These are phyloP conservation scores for Vulpes vulpes DNA, from an alignment of 2,113 vertebrate genomes.

Conservation along the genomic window DNA sequence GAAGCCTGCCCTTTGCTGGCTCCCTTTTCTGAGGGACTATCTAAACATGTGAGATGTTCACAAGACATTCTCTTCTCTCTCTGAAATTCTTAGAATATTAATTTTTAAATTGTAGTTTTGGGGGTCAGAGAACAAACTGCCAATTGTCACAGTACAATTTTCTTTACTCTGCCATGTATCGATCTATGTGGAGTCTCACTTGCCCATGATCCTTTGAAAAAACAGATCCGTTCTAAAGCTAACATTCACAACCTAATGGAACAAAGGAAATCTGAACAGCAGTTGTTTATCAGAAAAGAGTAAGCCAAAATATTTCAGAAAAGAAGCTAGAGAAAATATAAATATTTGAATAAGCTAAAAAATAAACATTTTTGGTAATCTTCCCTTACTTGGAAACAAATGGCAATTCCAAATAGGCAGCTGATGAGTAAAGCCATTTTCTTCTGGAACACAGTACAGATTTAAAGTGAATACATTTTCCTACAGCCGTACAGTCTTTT, in stretches of 20 bases:
- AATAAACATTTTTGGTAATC: conserved; percentile 71
- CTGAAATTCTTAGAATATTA: background rate
- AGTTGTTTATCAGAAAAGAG: conserved; percentile 64
- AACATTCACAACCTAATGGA: conserved; percentile 37
- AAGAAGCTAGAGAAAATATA: conserved; percentile 74
- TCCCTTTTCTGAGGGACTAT: background rate
- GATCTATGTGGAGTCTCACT: background rate
- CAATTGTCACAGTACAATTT: background rate
- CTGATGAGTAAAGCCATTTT: conserved; percentile 50
- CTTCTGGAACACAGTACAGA: conserved; percentile 23
- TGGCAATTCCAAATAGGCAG: conserved; percentile 35
- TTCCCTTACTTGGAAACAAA: conserved; percentile 74
- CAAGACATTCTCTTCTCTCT: conserved; percentile 6
- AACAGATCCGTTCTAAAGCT: conserved; percentile 51
- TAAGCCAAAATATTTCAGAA: conserved; percentile 73
- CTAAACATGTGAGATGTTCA: background rate
- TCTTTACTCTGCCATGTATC: background rate
- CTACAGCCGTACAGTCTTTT: background rate
- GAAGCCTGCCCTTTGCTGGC: background rate
- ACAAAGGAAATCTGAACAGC: conserved; percentile 60
- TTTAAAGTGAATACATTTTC: conserved; percentile 21
- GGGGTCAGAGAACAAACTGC: conserved; percentile 16
- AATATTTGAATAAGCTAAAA: conserved; percentile 78
- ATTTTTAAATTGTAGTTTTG: conserved; percentile 45
- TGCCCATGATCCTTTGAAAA: conserved; percentile 40